These are phyloP conservation scores for Molossus alvarezi DNA, from an alignment of 2,797 vertebrate species.

Conservation along the genomic window DNA sequence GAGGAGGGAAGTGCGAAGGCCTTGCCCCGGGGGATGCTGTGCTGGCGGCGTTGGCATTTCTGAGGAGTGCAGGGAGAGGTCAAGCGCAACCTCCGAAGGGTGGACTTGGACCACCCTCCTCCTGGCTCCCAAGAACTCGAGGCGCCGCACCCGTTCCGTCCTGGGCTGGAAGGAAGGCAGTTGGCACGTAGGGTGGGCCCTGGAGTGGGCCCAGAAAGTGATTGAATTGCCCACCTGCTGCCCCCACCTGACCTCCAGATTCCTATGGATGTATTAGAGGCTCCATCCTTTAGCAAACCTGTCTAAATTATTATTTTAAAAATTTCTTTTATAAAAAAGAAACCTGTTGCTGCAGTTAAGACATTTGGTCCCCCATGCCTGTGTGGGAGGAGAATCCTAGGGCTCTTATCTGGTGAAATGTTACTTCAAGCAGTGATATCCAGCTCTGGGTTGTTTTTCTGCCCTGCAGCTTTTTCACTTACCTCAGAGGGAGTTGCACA, in stretches of 20 bases:
- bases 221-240: background rate
- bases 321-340: background rate
- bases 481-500: constrained; percentile 38
- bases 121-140: background rate
- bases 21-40: background rate
- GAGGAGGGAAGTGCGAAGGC: constrained; percentile 28
- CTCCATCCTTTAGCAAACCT: background rate
- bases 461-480: background rate
- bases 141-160: background rate
- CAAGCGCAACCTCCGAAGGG: background rate
- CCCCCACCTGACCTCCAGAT: background rate
- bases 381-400: background rate
- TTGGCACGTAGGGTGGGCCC: background rate
- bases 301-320: background rate
- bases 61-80: background rate
- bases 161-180: background rate
- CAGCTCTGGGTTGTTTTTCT: constrained; percentile 31
- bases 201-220: background rate
- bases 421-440: constrained; percentile 65
- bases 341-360: constrained; percentile 71
- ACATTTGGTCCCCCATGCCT: background rate
- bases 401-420: constrained; percentile 13
- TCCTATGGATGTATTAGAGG: background rate
- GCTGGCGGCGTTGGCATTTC: rapidly evolving
- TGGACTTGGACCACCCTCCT: background rate